Evolutionary conservation across 2,113 vertebrate genomes (phyloP).

Genomic region (Spizaetus ornatus): DNA sequence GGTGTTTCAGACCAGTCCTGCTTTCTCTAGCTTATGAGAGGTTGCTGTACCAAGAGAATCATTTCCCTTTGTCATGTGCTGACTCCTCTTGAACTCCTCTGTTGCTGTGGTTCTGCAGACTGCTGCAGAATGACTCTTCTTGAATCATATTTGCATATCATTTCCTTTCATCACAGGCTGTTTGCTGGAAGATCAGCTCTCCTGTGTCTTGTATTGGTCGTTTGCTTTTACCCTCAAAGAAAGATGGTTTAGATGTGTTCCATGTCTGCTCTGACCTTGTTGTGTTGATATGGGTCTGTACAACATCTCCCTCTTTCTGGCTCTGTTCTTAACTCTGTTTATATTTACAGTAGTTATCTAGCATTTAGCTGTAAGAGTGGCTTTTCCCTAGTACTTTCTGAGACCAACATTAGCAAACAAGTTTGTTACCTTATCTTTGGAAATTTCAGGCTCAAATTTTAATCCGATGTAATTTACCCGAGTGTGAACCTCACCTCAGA

Average conservation of each 20-base stretch:
- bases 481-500: not conserved
- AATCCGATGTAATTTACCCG: not conserved
- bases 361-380: not conserved
- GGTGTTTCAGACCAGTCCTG: not conserved
- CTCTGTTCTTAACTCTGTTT: not conserved
- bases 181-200: not conserved
- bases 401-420: not conserved
- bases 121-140: not conserved
- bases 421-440: not conserved
- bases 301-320: not conserved
- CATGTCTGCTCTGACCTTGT: not conserved
- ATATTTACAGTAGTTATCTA: not conserved
- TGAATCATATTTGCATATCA: not conserved
- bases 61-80: not conserved
- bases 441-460: not conserved
- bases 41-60: not conserved
- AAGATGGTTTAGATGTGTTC: not conserved
- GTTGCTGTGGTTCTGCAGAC: constrained; percentile 25
- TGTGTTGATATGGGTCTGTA: not conserved
- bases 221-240: not conserved
- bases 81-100: not conserved
- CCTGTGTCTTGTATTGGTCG: not conserved
- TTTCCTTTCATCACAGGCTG: not conserved
- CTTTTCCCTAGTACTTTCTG: not conserved
- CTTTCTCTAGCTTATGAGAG: not conserved